Conservation (phyloP, 1,140 invertebrate genomes). For the Leptonema lineaticorne region DNA sequence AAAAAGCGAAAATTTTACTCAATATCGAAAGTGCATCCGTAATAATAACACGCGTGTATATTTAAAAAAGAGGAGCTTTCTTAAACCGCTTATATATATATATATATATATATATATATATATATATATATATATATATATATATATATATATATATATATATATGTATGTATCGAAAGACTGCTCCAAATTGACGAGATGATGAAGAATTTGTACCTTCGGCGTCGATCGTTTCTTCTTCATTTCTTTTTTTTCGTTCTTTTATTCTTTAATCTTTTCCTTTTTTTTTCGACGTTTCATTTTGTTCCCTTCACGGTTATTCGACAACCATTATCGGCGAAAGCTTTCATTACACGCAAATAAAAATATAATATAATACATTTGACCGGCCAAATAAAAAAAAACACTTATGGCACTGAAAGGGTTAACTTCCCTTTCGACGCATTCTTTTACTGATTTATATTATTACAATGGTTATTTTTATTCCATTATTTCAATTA, state of each 20-base stretch:
- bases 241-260: neutral
- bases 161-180: neutral
- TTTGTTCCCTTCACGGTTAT: neutral
- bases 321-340: neutral
- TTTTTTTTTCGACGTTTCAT: no score
- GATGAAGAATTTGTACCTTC: constrained; percentile 11
- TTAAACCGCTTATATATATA: neutral
- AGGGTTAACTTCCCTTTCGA: no score
- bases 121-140: neutral
- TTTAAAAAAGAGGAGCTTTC: no score
- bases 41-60: neutral
- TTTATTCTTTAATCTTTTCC: no score
- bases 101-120: neutral
- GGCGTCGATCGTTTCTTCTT: neutral
- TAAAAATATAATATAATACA: no score
- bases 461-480: no score
- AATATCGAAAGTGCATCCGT: neutral
- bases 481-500: no score
- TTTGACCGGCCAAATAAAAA: neutral
- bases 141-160: neutral
- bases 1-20: neutral
- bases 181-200: constrained; percentile 30
- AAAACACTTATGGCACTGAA: neutral
- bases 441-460: no score
- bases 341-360: neutral